These are phyloP conservation scores for Candidula unifasciata DNA, from an alignment of 2,888 invertebrate genomes.

Conservation along the genomic window DNA sequence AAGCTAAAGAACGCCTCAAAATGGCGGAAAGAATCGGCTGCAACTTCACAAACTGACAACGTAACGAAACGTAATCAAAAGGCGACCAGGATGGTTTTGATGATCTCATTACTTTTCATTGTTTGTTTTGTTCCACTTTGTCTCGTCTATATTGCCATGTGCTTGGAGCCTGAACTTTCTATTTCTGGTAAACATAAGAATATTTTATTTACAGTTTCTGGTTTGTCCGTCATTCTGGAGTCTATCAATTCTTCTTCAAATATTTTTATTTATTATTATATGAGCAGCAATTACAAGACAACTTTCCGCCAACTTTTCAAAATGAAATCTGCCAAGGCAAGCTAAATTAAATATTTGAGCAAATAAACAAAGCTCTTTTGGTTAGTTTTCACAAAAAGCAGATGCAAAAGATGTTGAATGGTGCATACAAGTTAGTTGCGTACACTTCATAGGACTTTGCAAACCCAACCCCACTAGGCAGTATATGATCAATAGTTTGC, in stretches of 20 bases:
- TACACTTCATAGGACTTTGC: too few relatives aligned
- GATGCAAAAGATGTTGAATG: too few relatives aligned
- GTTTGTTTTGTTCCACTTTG: background rate
- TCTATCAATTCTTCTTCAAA: conserved; percentile 1
- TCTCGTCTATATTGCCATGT: background rate
- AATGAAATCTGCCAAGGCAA: too few relatives aligned
- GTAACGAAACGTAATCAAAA: background rate
- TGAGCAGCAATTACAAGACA: conserved; percentile 10
- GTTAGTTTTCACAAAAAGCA: too few relatives aligned
- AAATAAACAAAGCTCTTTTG: too few relatives aligned
- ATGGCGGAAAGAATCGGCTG: background rate
- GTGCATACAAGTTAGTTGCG: too few relatives aligned
- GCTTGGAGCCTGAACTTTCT: background rate
- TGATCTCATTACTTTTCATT: background rate
- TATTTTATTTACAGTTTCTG: background rate
- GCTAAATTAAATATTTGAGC: too few relatives aligned
- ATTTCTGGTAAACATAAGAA: background rate
- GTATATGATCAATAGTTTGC: too few relatives aligned
- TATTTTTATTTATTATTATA: conserved; percentile 19
- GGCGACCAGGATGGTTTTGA: background rate
- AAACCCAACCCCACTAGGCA: too few relatives aligned
- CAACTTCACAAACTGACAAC: background rate
- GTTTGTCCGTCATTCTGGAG: background rate
- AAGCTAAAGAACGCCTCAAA: background rate
- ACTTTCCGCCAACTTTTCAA: background rate